Percentiles rank a stretch among this genome's conserved stretches.
Evolutionary conservation across 2,797 vertebrate genomes (phyloP).

Genomic region (Leptodactylus fallax): DNA sequence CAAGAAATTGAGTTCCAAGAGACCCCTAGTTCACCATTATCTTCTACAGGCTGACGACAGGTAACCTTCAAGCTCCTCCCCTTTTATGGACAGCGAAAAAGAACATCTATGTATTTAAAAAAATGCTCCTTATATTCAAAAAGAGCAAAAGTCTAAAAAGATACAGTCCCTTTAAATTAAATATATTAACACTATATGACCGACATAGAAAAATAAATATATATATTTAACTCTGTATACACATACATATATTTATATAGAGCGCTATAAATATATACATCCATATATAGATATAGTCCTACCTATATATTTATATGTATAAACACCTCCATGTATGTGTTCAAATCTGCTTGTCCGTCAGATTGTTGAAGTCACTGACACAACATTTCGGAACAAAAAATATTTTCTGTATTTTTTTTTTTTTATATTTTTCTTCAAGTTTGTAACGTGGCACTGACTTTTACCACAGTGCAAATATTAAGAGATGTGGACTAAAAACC

Average conservation of each 20-base stretch:
- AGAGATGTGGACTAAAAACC: slow-evolving; percentile 48
- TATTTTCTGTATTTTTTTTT: slow-evolving; percentile 30
- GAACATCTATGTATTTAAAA: slow-evolving; percentile 21
- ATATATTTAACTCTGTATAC: slow-evolving; percentile 42
- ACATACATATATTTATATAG: slow-evolving; percentile 56
- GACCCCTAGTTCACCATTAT: background rate
- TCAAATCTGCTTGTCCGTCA: background rate
- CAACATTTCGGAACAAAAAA: slow-evolving; percentile 6
- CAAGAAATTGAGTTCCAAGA: background rate
- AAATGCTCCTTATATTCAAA: slow-evolving; percentile 28
- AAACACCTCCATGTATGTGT: slow-evolving; percentile 46
- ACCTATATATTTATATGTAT: slow-evolving; percentile 59
- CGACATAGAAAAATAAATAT: slow-evolving; percentile 60
- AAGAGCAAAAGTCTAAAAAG: slow-evolving; percentile 35
- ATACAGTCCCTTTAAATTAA: slow-evolving; percentile 33
- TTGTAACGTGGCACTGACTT: slow-evolving; percentile 12
- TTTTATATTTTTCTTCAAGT: background rate
- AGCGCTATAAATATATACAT: slow-evolving; percentile 53
- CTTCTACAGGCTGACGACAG: background rate
- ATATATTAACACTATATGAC: slow-evolving; percentile 39
- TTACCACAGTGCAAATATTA: slow-evolving; percentile 34
- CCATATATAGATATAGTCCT: slow-evolving; percentile 52
- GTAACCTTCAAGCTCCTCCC: background rate
- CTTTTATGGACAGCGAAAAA: background rate
- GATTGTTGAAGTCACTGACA: slow-evolving; percentile 14